These are phyloP conservation scores for Pelodiscus sinensis DNA, from an alignment of 2,113 vertebrate genomes.

Conservation along the genomic window DNA sequence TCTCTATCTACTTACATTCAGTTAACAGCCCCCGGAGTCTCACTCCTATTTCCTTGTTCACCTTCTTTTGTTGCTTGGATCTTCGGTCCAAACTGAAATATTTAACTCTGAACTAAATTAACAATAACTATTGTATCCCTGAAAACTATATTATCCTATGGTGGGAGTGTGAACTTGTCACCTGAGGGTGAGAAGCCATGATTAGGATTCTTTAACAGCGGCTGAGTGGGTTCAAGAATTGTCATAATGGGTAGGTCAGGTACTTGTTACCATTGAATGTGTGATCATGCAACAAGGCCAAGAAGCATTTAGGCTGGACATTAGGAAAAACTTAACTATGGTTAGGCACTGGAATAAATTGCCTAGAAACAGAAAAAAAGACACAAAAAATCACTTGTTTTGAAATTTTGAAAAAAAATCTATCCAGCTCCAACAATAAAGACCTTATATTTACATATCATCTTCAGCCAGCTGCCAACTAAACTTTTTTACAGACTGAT, in stretches of 20 bases:
- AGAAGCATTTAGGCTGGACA: no score
- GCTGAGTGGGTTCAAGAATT: no score
- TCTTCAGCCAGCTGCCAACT: background rate
- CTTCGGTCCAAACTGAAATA: background rate
- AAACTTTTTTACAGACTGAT: background rate
- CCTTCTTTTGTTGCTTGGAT: background rate
- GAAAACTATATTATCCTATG: background rate
- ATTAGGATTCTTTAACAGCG: no score
- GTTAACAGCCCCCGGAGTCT: background rate
- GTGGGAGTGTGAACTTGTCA: background rate
- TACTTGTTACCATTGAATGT: background rate
- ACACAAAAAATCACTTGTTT: background rate
- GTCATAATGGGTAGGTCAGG: no score
- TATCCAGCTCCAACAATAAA: background rate
- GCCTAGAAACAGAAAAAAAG: background rate
- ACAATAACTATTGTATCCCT: background rate
- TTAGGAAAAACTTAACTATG: no score
- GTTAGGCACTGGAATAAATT: no score
- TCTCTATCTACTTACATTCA: background rate
- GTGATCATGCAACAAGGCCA: background rate
- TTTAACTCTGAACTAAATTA: background rate
- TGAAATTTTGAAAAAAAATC: background rate
- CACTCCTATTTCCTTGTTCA: background rate
- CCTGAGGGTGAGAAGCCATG: background rate
- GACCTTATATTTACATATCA: background rate